A percentile compares a stretch with the other conserved stretches of the same genome.
Evolutionary conservation across 2,797 vertebrate genomes (phyloP).

Genomic region (Anas bernieri): DNA sequence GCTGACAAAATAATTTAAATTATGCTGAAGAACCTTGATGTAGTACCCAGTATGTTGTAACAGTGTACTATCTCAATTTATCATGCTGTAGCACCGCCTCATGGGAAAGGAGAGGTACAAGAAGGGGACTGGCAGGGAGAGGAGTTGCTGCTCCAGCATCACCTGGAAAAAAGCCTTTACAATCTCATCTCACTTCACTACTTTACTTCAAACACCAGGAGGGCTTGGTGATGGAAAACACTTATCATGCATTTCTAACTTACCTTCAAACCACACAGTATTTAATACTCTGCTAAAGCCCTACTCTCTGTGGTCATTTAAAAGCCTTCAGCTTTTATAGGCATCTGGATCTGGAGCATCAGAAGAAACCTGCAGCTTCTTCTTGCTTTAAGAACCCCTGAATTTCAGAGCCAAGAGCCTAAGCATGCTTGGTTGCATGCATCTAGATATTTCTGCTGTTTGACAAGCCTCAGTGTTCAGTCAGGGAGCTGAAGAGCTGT

Average conservation of each 20-base stretch:
- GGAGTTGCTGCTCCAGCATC: not conserved
- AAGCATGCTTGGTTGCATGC: not conserved
- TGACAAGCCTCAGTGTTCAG: not conserved
- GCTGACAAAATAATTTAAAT: not conserved
- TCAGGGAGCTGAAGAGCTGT: not conserved
- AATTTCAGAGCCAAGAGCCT: not conserved
- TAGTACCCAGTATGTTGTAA: not conserved
- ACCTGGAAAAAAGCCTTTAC: not conserved
- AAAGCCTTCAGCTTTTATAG: not conserved
- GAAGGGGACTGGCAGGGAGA: not conserved
- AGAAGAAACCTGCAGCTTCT: not conserved
- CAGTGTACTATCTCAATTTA: not conserved
- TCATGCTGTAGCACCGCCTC: not conserved
- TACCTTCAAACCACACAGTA: not conserved
- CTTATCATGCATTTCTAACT: not conserved
- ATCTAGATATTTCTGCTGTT: not conserved
- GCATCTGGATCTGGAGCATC: not conserved
- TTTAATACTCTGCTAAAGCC: not conserved
- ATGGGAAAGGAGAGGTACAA: not conserved
- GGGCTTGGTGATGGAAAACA: not conserved
- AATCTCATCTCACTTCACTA: not conserved
- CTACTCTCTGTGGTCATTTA: not conserved
- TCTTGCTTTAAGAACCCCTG: not conserved
- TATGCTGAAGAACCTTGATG: not conserved
- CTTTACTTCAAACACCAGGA: not conserved